Base-by-base conservation (phyloP, 2,797 vertebrate species). In the Melanotaenia parkinsoni region DNA sequence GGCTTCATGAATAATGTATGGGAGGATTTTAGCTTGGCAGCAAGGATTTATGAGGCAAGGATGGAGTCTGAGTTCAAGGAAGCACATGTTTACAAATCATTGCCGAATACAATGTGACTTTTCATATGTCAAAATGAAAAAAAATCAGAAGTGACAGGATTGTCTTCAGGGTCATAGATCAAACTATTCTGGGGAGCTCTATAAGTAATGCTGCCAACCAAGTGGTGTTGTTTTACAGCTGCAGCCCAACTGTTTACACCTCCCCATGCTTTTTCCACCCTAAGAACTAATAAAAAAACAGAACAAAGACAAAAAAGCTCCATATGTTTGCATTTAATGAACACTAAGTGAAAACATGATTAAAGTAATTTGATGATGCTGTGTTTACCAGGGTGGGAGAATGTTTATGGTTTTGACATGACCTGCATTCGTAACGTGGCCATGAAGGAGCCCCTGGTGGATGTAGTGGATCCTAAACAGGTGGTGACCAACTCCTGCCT, bases 351-450 rank as follows among this genome's bases (percentile, higher is more conserved):
- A 57, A 45, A 57, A 38, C 33, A 45, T 60, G 24, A 32, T 18
- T 38, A 2, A 58, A 37, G 18, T 66, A 9, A 78, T 20, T 56
- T 6, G 5, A 4, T 26, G 10, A 35, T 59, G 53, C 5, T 86
- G 12, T 90, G 22, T 89, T 85, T 65, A 54, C 57, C 93, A 99
- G 98, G 98, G 98, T 99, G 98, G 98, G 98, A 99, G 93, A 99
- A 99, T 1, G 98, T 99, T 64, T 99, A 99, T 24, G 98, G 98
- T 79, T 99, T 99, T 90, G 98, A 99, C 94, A 99, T 99, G 98
- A 98, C 96, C 79, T 99, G 98, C 74, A 99, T 99, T 86, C 95
- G 98, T 37, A 97, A 99, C 1, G 97, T 99, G 75, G 98, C 98
- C 80, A 97, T 99, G 93, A 98, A 94, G 94, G 98, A 99, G 74